phyloP scores from a whole-genome alignment of 92 coral and sea anemone genomes.

The Palythoa grandiflora region DNA sequence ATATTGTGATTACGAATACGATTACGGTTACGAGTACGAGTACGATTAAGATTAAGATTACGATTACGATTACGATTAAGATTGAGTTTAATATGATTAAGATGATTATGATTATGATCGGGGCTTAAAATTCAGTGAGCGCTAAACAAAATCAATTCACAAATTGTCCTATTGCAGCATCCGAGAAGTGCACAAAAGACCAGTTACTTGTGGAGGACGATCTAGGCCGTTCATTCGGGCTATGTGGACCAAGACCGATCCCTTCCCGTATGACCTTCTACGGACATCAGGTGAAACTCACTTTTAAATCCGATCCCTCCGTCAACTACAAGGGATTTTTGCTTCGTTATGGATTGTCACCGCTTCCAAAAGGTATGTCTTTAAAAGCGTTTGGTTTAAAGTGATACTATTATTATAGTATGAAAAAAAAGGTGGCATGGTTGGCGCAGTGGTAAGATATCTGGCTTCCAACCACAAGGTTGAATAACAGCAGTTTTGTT shows the following conservation, averaged over 20 bases:
- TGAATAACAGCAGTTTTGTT: no score
- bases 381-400: no score
- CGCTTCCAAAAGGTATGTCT: conserved; percentile 32
- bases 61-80: neutral
- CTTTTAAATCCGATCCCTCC: conserved; percentile 20
- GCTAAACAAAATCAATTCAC: neutral
- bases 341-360: conserved; percentile 39
- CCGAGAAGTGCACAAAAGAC: conserved; percentile 28
- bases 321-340: conserved; percentile 28
- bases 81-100: no score
- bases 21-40: no score
- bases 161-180: neutral
- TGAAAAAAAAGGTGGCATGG: no score
- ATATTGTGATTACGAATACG: no score
- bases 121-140: neutral
- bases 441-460: no score
- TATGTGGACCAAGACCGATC: neutral
- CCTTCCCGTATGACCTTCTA: conserved; percentile 45
- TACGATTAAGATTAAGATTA: no score
- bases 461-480: no score
- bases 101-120: no score
- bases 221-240: conserved; percentile 13
- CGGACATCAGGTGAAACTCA: conserved; percentile 39
- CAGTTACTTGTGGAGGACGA: conserved; percentile 26
- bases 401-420: no score